Conservation (phyloP, 2,113 vertebrate genomes). For the Chaetura pelagica region DNA sequence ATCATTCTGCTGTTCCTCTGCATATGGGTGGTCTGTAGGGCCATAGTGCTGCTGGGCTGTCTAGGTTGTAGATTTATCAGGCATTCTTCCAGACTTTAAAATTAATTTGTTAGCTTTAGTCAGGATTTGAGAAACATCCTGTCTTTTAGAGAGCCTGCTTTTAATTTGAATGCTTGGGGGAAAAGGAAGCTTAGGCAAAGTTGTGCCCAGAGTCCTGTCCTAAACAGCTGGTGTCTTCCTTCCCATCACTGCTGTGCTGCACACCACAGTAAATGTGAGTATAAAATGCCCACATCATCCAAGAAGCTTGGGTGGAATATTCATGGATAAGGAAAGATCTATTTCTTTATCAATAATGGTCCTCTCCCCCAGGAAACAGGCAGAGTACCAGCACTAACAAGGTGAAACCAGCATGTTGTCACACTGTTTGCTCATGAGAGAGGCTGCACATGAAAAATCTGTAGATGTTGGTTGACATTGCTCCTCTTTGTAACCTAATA, state of each 20-base stretch:
- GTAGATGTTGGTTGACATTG: neutral
- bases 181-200: neutral
- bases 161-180: neutral
- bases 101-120: neutral
- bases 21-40: neutral
- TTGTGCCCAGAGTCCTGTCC: neutral
- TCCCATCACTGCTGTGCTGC: neutral
- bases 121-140: neutral
- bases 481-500: neutral
- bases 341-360: neutral
- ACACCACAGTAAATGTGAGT: neutral
- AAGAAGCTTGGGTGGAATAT: neutral
- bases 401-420: neutral
- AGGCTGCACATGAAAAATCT: neutral
- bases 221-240: neutral
- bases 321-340: neutral
- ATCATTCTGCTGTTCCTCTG: neutral
- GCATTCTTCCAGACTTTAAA: neutral
- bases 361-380: neutral
- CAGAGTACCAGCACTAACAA: neutral
- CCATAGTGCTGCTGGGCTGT: neutral
- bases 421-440: neutral
- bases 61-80: neutral
- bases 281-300: neutral
- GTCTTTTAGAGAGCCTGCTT: neutral